phyloP scores from a whole-genome alignment of 2,888 invertebrate genomes.

The Oxytorus armatus region DNA sequence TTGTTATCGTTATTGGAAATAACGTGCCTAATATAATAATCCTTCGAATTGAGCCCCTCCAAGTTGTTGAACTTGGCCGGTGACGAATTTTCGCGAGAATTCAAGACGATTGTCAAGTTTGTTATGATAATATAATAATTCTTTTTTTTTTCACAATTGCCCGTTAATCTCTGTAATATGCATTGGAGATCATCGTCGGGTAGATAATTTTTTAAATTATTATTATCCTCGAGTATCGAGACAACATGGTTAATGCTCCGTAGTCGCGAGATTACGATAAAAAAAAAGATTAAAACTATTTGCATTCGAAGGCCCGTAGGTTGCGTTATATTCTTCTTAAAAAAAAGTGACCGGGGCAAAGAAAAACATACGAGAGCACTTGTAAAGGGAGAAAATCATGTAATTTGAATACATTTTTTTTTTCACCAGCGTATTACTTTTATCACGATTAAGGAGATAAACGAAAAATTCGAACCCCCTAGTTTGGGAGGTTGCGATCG shows the following conservation, averaged over 20 bases:
- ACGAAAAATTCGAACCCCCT: not conserved
- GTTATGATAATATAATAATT: conserved; percentile 45
- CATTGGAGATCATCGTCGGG: conserved; percentile 42
- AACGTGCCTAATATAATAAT: conserved; percentile 63
- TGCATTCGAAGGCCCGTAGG: conserved; percentile 71
- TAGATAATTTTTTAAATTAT: conserved; percentile 29
- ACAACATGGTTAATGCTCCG: conserved; percentile 1
- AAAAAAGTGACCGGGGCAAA: conserved; percentile 77
- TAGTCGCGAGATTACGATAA: conserved; percentile 16
- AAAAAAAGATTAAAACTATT: conserved; percentile 32
- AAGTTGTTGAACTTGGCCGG: not conserved
- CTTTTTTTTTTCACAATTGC: conserved; percentile 45
- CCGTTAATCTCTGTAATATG: conserved; percentile 44
- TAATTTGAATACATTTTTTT: conserved; percentile 45
- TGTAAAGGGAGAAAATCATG: conserved; percentile 26
- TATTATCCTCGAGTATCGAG: conserved; percentile 24
- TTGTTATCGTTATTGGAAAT: conserved; percentile 57
- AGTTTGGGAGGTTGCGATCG: not conserved
- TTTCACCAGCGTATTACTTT: conserved; percentile 39
- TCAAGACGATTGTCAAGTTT: conserved; percentile 8
- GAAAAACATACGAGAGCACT: not conserved
- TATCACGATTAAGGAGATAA: conserved; percentile 21
- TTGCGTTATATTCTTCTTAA: conserved; percentile 81
- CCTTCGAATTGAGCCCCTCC: conserved; percentile 26
- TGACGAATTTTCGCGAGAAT: conserved; percentile 27